phyloP scores from a whole-genome alignment of 2,797 vertebrate species.

The Toxotes lorentzi region DNA sequence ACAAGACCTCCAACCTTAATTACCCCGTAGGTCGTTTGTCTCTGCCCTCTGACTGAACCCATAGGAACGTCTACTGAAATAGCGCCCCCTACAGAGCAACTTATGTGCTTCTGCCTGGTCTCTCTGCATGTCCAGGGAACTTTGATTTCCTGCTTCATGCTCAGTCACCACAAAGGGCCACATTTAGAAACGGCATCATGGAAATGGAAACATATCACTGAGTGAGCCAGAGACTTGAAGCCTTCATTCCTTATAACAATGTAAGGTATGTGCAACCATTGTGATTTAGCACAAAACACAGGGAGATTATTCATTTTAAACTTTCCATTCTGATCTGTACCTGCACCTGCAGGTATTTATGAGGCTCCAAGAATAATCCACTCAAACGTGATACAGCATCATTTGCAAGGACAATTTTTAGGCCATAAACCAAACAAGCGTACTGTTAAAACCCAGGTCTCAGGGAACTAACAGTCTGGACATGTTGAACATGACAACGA shows the following conservation, averaged over 20 bases:
- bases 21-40: too few relatives aligned
- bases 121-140: conserved; percentile 4
- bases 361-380: conserved; percentile 29
- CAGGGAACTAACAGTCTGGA: neutral
- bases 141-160: conserved; percentile 27
- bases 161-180: conserved; percentile 18
- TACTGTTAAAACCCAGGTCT: neutral
- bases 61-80: too few relatives aligned
- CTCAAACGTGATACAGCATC: neutral
- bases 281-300: conserved; percentile 3
- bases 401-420: neutral
- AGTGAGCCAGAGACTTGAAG: neutral
- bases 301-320: neutral
- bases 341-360: conserved; percentile 2
- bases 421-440: neutral
- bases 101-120: neutral
- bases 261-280: neutral
- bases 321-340: neutral
- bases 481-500: conserved; percentile 15
- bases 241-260: neutral
- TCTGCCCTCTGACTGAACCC: too few relatives aligned
- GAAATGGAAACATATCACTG: conserved; percentile 15
- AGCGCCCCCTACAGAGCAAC: too few relatives aligned
- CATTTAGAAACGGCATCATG: conserved; percentile 42
- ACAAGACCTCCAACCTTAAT: too few relatives aligned